Evolutionary conservation across 2,113 vertebrate species (phyloP).

Genomic region (Alligator mississippiensis): DNA sequence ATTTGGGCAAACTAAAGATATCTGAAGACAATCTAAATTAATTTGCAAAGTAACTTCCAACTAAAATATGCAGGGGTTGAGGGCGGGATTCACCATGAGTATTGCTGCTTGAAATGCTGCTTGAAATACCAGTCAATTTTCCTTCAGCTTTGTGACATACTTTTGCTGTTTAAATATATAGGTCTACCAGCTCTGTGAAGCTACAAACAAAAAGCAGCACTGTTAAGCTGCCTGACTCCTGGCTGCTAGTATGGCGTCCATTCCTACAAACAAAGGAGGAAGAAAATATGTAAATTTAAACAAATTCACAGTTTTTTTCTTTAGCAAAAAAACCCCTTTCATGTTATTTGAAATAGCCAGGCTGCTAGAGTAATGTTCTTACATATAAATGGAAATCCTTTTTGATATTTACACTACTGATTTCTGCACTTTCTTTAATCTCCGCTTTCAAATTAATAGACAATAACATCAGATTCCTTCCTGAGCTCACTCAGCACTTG

Average conservation of each 20-base stretch:
- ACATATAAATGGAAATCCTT: conserved; percentile 87
- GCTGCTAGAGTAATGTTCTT: conserved; percentile 80
- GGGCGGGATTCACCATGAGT: background rate
- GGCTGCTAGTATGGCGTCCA: conserved; percentile 59
- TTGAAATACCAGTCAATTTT: background rate
- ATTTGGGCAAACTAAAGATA: background rate
- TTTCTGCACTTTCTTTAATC: conserved; percentile 91
- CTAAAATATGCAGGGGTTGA: background rate
- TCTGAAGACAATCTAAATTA: background rate
- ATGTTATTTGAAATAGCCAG: conserved; percentile 75
- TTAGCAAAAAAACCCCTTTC: conserved; percentile 66
- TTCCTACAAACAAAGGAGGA: conserved; percentile 78
- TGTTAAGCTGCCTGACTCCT: conserved; percentile 68
- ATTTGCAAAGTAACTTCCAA: background rate
- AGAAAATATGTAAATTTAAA: conserved; percentile 78
- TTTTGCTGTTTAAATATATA: background rate
- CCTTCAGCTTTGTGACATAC: conserved; percentile 19
- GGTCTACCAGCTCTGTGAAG: background rate
- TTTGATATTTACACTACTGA: conserved; percentile 89
- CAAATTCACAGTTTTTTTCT: conserved; percentile 74
- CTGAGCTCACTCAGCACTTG: conserved; percentile 82
- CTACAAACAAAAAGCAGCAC: conserved; percentile 64
- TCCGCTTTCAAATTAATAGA: conserved; percentile 94
- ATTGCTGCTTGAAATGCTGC: background rate
- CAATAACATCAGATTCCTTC: conserved; percentile 90